Percentiles rank a stretch among this genome's conserved stretches.
These are phyloP conservation scores for Zootermopsis nevadensis DNA, from an alignment of 2,888 invertebrate species.

Conservation along the genomic window DNA sequence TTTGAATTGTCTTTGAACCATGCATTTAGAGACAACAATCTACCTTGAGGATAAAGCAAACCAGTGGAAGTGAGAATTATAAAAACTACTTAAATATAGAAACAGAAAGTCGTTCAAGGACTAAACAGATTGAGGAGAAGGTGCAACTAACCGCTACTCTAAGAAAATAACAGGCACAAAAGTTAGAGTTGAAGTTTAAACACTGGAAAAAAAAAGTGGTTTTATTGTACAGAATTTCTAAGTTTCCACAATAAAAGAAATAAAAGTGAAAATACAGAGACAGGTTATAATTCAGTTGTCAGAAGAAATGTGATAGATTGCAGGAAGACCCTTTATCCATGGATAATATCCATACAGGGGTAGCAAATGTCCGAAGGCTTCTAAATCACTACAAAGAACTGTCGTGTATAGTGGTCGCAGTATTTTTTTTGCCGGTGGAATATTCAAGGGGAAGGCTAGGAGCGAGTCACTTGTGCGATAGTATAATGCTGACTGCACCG, in stretches of 20 bases:
- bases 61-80: not conserved
- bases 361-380: not conserved
- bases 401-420: too few species aligned
- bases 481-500: too few species aligned
- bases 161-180: not conserved
- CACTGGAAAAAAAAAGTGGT: constrained; percentile 16
- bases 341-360: not conserved
- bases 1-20: not conserved
- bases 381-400: constrained; percentile 12
- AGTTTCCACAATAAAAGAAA: constrained; percentile 17
- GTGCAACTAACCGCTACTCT: not conserved
- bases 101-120: not conserved
- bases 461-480: too few species aligned
- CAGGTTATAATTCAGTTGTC: not conserved
- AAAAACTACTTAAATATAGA: not conserved
- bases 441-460: too few species aligned
- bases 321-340: constrained; percentile 23
- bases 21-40: not conserved
- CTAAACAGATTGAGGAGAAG: not conserved
- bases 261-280: constrained; percentile 18
- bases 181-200: constrained; percentile 25
- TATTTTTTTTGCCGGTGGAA: too few species aligned
- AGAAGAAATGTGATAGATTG: not conserved
- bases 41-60: not conserved
- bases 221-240: constrained; percentile 25